These are phyloP conservation scores for Formica exsecta DNA, from an alignment of 1,140 invertebrate genomes.

Conservation along the genomic window DNA sequence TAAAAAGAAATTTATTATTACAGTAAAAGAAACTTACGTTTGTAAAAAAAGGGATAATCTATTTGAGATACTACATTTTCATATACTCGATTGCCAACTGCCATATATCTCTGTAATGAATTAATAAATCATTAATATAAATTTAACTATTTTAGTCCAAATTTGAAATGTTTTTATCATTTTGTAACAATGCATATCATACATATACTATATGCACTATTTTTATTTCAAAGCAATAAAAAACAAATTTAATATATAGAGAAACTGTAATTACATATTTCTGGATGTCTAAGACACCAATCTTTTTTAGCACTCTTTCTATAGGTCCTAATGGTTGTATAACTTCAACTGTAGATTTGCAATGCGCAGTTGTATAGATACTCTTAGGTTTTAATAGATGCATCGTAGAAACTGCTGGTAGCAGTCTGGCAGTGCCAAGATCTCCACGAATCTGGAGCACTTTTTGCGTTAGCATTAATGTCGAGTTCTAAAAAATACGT, in stretches of 20 bases:
- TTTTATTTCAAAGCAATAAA: not conserved
- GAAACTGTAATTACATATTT: conserved; percentile 53
- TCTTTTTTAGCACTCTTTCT: not conserved
- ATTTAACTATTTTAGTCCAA: not conserved
- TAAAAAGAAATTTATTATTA: too few relatives aligned
- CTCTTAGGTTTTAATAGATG: not conserved
- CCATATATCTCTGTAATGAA: conserved; percentile 42
- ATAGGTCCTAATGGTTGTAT: not conserved
- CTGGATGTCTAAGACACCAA: conserved; percentile 16
- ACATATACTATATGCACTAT: not conserved
- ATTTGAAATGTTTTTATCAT: conserved; percentile 2
- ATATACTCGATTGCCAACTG: conserved; percentile 18
- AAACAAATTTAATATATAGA: not conserved
- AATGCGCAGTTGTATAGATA: not conserved
- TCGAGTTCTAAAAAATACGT: not conserved
- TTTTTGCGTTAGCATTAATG: not conserved
- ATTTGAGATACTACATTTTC: conserved; percentile 15
- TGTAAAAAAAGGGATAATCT: conserved; percentile 60
- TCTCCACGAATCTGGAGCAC: not conserved
- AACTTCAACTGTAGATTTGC: not conserved
- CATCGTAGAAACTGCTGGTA: not conserved
- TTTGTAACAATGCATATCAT: not conserved
- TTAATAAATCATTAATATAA: not conserved
- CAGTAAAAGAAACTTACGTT: conserved; percentile 56
- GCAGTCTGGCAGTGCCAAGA: not conserved